These are phyloP conservation scores for Podilymbus podiceps DNA, from an alignment of 2,113 vertebrate species.

Conservation along the genomic window DNA sequence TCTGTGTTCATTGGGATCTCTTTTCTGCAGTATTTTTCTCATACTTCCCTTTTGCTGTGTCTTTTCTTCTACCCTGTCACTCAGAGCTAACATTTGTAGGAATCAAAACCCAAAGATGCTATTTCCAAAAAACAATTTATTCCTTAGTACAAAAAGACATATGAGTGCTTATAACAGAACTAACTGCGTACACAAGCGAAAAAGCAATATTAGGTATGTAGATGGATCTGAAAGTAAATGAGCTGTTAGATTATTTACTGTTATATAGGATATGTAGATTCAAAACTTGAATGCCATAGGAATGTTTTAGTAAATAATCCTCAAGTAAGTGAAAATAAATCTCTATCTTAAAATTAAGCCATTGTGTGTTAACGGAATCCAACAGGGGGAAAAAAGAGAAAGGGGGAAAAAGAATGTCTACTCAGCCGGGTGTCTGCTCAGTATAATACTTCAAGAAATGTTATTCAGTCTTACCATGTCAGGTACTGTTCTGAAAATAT, in stretches of 20 bases:
- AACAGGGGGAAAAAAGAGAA: accelerated
- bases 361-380: background rate
- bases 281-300: background rate
- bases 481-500: background rate
- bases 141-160: background rate
- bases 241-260: background rate
- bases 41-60: background rate
- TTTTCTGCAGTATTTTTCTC: background rate
- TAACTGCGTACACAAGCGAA: background rate
- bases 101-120: background rate
- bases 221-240: background rate
- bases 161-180: background rate
- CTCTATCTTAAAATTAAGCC: background rate
- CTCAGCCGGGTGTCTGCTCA: background rate
- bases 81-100: background rate
- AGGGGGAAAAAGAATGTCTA: background rate
- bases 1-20: background rate
- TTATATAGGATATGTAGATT: background rate
- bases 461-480: background rate
- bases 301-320: conserved; percentile 13
- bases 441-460: background rate
- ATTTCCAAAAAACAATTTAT: background rate
- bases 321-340: conserved; percentile 39
- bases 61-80: background rate
- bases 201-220: background rate